These are phyloP conservation scores for Paratrypauchen microcephalus DNA, from an alignment of 2,797 vertebrate genomes.

Conservation along the genomic window DNA sequence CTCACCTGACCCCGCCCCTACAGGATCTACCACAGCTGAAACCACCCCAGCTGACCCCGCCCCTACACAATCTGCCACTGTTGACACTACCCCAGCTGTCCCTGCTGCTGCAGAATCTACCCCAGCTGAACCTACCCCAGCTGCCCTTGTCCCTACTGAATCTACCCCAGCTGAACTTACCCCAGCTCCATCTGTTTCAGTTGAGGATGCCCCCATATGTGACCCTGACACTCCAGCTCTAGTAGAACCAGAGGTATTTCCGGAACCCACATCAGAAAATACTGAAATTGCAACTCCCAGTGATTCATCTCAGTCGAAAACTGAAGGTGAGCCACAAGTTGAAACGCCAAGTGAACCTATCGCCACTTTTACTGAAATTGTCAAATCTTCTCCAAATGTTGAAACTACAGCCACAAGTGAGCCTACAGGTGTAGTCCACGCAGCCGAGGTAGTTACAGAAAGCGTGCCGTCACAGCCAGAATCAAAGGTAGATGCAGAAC, in stretches of 20 bases:
- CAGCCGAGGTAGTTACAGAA: constrained; percentile 1
- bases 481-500: constrained; percentile 1
- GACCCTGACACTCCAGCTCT: constrained; percentile 1
- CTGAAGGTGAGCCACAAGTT: constrained; percentile 1
- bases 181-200: not conserved
- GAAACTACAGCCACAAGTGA: constrained; percentile 2
- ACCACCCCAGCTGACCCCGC: not conserved
- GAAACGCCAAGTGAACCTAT: constrained; percentile 2
- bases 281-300: constrained; percentile 6
- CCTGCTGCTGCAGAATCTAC: not conserved
- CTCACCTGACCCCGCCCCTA: not conserved
- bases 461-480: constrained; percentile 14
- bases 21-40: not conserved
- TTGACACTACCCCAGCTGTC: not conserved
- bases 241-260: constrained; percentile 21
- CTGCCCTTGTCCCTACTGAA: not conserved
- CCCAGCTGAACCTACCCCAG: not conserved
- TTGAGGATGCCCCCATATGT: not conserved
- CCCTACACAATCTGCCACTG: not conserved
- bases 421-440: not conserved
- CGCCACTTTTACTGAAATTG: not conserved
- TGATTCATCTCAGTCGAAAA: constrained; percentile 6
- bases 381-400: constrained; percentile 8
- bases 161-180: not conserved
- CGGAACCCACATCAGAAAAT: constrained; percentile 20